These are phyloP conservation scores for Euclidia mi DNA, from an alignment of 2,888 invertebrate genomes.

Conservation along the genomic window DNA sequence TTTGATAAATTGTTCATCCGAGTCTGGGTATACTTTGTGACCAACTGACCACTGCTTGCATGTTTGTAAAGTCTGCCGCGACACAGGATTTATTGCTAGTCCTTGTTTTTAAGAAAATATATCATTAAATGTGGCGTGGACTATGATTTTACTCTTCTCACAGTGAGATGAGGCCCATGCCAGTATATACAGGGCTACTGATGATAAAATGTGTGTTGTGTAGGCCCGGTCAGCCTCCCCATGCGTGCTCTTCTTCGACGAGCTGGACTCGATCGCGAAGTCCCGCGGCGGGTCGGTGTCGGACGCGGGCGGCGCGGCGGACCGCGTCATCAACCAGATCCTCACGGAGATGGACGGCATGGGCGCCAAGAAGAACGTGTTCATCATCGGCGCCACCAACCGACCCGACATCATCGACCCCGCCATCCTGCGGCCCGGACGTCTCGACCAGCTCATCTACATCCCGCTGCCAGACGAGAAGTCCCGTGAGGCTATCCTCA, in stretches of 20 bases:
- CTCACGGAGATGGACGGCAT: slow-evolving; percentile 99
- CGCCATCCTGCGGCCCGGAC: slow-evolving; percentile 99
- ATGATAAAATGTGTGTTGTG: not conserved
- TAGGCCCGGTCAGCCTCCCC: slow-evolving; percentile 99
- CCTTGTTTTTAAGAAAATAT: too few relatives aligned
- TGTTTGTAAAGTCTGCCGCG: too few relatives aligned
- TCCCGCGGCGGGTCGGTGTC: slow-evolving; percentile 99
- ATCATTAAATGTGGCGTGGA: too few relatives aligned
- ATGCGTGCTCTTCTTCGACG: slow-evolving; percentile 99
- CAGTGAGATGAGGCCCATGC: too few relatives aligned
- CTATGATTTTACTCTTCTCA: too few relatives aligned
- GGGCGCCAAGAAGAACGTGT: slow-evolving; percentile 99
- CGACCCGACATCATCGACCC: slow-evolving; percentile 98
- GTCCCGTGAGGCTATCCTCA: slow-evolving; percentile 98
- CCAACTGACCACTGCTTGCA: too few relatives aligned
- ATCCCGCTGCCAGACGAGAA: slow-evolving; percentile 99
- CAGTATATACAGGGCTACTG: too few relatives aligned
- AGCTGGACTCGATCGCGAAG: slow-evolving; percentile 99
- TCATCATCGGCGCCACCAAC: slow-evolving; percentile 95
- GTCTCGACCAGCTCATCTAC: slow-evolving; percentile 99
- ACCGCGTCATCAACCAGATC: slow-evolving; percentile 99
- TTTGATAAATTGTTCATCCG: too few relatives aligned
- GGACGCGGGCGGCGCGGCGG: slow-evolving; percentile 99
- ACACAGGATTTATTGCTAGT: too few relatives aligned
- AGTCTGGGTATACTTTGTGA: too few relatives aligned